Percentiles rank a stretch among this genome's conserved stretches.
phyloP scores from a whole-genome alignment of 2,113 vertebrate species.

The Syrmaticus mikado region DNA sequence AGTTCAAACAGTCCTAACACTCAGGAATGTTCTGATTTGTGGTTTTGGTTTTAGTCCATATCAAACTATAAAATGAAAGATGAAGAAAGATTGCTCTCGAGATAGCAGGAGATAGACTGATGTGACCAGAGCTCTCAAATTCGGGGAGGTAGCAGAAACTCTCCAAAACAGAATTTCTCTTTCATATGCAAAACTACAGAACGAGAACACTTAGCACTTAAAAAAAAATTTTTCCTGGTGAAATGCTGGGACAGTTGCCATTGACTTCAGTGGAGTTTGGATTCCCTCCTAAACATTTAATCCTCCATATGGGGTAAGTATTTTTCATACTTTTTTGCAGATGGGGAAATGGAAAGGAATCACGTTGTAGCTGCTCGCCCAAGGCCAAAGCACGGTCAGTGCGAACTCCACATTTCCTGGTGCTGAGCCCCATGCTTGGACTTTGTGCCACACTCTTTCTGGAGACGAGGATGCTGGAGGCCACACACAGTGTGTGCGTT shows the following conservation, averaged over 20 bases:
- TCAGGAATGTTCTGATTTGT: slow-evolving; percentile 12
- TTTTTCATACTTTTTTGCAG: slow-evolving; percentile 41
- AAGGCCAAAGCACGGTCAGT: slow-evolving; percentile 48
- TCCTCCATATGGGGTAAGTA: slow-evolving; percentile 57
- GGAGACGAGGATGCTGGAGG: not conserved
- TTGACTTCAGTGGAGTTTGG: slow-evolving; percentile 35
- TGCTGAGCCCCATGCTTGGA: not conserved
- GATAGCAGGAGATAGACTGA: not conserved
- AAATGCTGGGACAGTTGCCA: slow-evolving; percentile 33
- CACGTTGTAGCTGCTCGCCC: not conserved
- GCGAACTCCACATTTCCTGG: not conserved
- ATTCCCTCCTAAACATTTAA: slow-evolving; percentile 45
- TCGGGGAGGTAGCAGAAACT: not conserved
- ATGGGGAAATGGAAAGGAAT: slow-evolving; percentile 41
- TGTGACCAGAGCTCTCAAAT: not conserved
- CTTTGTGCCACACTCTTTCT: not conserved
- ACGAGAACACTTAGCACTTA: not conserved
- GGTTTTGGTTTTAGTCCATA: slow-evolving; percentile 21
- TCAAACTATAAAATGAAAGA: not conserved
- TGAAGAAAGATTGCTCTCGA: not conserved
- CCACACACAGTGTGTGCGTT: not conserved
- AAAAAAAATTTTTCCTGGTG: slow-evolving; percentile 2
- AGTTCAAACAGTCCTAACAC: not conserved
- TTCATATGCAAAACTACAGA: slow-evolving; percentile 24
- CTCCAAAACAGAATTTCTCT: slow-evolving; percentile 3